Conservation (phyloP, 2,113 vertebrate genomes). For the Collichthys lucidus region DNA sequence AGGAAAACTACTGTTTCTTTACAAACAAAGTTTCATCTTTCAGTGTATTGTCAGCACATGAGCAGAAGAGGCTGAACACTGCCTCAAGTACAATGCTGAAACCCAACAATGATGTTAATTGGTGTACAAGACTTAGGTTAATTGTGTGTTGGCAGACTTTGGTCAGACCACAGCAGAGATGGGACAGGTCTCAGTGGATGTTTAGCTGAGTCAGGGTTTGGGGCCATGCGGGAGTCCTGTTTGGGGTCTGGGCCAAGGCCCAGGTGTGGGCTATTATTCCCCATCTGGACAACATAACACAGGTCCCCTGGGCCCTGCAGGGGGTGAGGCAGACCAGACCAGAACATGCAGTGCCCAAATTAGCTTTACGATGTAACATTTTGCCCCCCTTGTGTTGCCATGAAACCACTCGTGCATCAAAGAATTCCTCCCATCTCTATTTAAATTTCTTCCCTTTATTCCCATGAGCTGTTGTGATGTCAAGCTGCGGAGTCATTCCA, state of each 20-base stretch:
- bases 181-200: conserved; percentile 45
- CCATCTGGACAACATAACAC: conserved; percentile 80
- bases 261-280: conserved; percentile 80
- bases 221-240: conserved; percentile 49
- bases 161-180: conserved; percentile 57
- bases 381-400: conserved; percentile 54
- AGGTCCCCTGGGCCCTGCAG: conserved; percentile 55
- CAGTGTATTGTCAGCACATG: conserved; percentile 8
- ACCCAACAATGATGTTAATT: conserved; percentile 31
- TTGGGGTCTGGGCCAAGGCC: conserved; percentile 50
- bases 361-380: conserved; percentile 65
- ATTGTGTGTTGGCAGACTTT: conserved; percentile 44
- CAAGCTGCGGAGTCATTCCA: conserved; percentile 2
- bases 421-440: conserved; percentile 42
- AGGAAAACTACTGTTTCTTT: not conserved
- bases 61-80: conserved; percentile 34
- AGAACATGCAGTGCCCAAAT: conserved; percentile 71
- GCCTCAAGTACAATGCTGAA: conserved; percentile 11
- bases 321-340: conserved; percentile 48
- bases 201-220: conserved; percentile 77
- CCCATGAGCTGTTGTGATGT: conserved; percentile 17
- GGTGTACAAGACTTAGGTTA: conserved; percentile 23
- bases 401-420: conserved; percentile 66
- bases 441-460: conserved; percentile 25
- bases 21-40: not conserved